phyloP scores from a whole-genome alignment of 2,113 vertebrate genomes.

The Phalacrocorax pelagicus region DNA sequence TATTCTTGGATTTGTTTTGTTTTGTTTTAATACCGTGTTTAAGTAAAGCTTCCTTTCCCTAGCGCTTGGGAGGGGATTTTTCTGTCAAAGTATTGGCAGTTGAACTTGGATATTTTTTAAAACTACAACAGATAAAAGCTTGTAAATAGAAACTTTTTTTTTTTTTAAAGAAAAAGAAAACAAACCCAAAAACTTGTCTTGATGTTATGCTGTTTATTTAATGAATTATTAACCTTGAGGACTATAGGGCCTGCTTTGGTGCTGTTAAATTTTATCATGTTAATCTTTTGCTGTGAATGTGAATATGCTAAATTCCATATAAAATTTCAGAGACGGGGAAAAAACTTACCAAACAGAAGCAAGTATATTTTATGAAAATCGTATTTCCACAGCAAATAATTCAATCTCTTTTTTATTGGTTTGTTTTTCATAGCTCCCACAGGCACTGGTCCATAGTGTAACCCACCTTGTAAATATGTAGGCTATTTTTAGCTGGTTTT shows the following conservation, averaged over 20 bases:
- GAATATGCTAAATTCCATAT: constrained; percentile 53
- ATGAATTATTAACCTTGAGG: constrained; percentile 48
- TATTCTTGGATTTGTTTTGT: not conserved
- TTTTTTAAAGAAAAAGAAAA: not conserved
- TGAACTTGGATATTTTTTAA: not conserved
- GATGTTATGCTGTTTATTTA: not conserved
- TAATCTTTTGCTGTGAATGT: constrained; percentile 35
- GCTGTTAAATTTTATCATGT: constrained; percentile 36
- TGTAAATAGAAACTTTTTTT: not conserved
- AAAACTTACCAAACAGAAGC: not conserved
- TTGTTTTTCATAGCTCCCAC: constrained; percentile 44
- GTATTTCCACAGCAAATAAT: constrained; percentile 53
- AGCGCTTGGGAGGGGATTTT: not conserved
- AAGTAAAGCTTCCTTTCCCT: not conserved
- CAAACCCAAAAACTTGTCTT: not conserved
- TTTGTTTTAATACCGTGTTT: not conserved
- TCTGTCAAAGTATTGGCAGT: not conserved
- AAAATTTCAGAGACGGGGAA: constrained; percentile 7
- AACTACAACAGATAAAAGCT: not conserved
- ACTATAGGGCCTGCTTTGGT: not conserved
- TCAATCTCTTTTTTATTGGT: constrained; percentile 39
- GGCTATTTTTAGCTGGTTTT: not conserved
- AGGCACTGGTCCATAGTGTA: not conserved
- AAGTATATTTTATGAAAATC: constrained; percentile 55
- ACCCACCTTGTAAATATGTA: not conserved